These are phyloP conservation scores for Spinibarbus caldwelli DNA, from an alignment of 2,797 vertebrate genomes.

Conservation along the genomic window DNA sequence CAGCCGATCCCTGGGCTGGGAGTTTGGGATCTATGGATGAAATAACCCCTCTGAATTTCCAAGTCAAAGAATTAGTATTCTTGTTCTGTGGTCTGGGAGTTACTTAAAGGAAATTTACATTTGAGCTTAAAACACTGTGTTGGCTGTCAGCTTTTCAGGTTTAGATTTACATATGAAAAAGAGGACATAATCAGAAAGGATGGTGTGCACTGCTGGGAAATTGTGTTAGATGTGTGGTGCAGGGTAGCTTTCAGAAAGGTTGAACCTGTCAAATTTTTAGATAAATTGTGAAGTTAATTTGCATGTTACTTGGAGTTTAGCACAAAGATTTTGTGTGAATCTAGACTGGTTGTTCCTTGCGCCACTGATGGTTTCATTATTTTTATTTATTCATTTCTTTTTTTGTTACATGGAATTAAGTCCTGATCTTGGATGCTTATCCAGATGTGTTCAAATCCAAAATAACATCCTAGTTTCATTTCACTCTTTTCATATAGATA, in stretches of 20 bases:
- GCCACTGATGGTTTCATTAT: background rate
- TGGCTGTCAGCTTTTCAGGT: constrained; percentile 23
- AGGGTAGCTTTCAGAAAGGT: background rate
- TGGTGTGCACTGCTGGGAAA: background rate
- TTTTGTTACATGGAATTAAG: background rate
- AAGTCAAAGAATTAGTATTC: constrained; percentile 36
- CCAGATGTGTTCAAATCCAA: background rate
- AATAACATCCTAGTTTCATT: background rate
- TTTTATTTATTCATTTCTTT: too few relatives aligned
- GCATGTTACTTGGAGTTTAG: background rate
- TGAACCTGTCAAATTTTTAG: background rate
- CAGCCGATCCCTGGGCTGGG: constrained; percentile 45
- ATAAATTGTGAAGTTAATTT: constrained; percentile 1
- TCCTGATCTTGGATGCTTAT: background rate
- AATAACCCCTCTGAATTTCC: constrained; percentile 36
- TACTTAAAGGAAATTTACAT: constrained; percentile 37
- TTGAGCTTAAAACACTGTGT: constrained; percentile 12
- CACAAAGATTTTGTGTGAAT: background rate
- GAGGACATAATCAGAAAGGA: constrained; percentile 21
- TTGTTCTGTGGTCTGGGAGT: constrained; percentile 17
- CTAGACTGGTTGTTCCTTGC: background rate
- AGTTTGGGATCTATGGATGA: constrained; percentile 52
- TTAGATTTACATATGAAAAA: constrained; percentile 36
- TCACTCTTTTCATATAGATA: background rate
- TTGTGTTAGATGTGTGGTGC: background rate